Evolutionary conservation across 2,113 vertebrate species (phyloP), one percentile per base, ranked within the genome.

Genomic region (Malurus alboscapulatus): DNA sequence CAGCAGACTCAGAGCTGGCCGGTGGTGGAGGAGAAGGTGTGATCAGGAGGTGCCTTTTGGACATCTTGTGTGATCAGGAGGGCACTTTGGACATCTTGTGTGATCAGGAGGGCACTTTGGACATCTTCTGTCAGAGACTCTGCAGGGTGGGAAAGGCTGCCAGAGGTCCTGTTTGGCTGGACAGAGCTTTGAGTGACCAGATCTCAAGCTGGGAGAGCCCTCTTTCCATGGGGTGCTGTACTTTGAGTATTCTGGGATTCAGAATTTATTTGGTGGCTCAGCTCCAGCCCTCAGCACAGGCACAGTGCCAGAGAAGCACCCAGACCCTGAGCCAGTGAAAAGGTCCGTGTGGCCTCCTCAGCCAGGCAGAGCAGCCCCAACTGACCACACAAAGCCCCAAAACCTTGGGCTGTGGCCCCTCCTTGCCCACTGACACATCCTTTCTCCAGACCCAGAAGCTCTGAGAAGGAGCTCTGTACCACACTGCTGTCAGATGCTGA

Each of bases 1-100:
- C 42, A 15, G 8, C 5, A 5, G 6, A 6, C 54, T 45, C 0
- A 0, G 44, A 45, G 14, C 27, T 38, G 3, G 0, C 32, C 34
- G 21, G 42, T 18, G 42, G 11, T 6, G 17, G 27, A 58, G 81
- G 20, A 32, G 55, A 7, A 42, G 45, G 6, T 66, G n/a, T 44
- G 63, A 54, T 66, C n/a, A 11, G 36, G 36, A 83, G 27, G 12
- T 22, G 38, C 38, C 11, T 10, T 38, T 12, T 34, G 57, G 68
- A 30, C 25, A 27, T 54, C 11, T n/a, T 34, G 19, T 6, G 0
- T 54, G 38, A 10, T 38, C 36, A 36, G 36, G 36, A 36, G 36
- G 36, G 38, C 38, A 38, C 38, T 38, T 12, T 34, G 57, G 68
- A 30, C 25, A 27, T 54, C 11, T n/a, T 34, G 19, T 6, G 0